phyloP scores from a whole-genome alignment of 2,113 vertebrate species.

The Cheilinus undulatus region DNA sequence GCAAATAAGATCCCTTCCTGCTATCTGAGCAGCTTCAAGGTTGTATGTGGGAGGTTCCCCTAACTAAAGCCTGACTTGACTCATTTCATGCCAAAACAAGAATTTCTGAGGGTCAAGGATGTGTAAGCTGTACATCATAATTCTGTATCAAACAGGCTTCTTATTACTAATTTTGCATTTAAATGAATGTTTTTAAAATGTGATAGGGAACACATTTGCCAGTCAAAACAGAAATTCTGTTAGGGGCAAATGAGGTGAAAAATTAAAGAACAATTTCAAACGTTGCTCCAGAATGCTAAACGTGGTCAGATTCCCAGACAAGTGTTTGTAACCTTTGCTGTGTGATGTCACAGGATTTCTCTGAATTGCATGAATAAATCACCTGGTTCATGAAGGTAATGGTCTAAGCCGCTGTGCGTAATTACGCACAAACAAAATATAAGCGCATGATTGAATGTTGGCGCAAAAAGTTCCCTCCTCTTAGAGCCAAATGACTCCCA shows the following conservation, averaged over 20 bases:
- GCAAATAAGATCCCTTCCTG: constrained; percentile 80
- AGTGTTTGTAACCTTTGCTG: constrained; percentile 6
- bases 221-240: constrained; percentile 19
- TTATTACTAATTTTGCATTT: constrained; percentile 32
- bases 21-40: constrained; percentile 80
- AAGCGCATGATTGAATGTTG: constrained; percentile 25
- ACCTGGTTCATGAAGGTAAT: constrained; percentile 33
- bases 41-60: constrained; percentile 79
- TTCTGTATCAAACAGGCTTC: constrained; percentile 38
- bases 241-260: background rate
- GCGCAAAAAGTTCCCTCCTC: constrained; percentile 25
- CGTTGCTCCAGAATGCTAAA: background rate
- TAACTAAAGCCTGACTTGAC: constrained; percentile 72
- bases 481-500: constrained; percentile 28
- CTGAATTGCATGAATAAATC: constrained; percentile 36
- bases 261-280: background rate
- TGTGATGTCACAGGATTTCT: constrained; percentile 30
- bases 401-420: constrained; percentile 37
- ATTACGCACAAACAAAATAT: constrained; percentile 62
- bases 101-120: constrained; percentile 67
- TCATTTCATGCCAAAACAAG: constrained; percentile 64
- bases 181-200: constrained; percentile 17
- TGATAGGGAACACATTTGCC: constrained; percentile 17
- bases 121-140: constrained; percentile 43
- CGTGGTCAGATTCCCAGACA: background rate